Evolutionary conservation across 2,888 invertebrate genomes (phyloP).

Genomic region (Luffia ferchaultella): DNA sequence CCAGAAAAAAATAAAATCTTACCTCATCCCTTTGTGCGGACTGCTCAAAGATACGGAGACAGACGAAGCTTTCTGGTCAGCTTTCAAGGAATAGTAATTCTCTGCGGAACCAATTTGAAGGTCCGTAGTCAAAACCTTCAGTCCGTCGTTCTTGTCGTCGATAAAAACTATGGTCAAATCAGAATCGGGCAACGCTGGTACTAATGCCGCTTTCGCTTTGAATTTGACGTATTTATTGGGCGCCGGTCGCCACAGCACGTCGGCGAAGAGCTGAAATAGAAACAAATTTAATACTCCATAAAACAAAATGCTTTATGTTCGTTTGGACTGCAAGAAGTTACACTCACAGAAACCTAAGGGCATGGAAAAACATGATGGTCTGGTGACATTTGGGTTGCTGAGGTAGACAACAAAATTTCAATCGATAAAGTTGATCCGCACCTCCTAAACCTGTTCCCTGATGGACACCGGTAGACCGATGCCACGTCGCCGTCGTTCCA

Average conservation of each 20-base stretch:
- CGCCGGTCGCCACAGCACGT: conserved; percentile 56
- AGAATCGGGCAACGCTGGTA: conserved; percentile 37
- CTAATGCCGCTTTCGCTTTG: conserved; percentile 42
- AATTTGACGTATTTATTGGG: conserved; percentile 46
- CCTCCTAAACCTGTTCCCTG: too few species aligned
- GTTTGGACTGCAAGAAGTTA: not conserved
- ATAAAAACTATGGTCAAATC: conserved; percentile 32
- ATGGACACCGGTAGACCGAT: too few species aligned
- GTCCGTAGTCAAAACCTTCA: conserved; percentile 31
- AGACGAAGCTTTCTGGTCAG: conserved; percentile 32
- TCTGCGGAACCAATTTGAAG: conserved; percentile 27
- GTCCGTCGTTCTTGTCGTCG: conserved; percentile 22
- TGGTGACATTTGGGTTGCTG: too few species aligned
- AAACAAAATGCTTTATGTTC: too few species aligned
- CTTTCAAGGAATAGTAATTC: conserved; percentile 40
- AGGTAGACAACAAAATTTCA: too few species aligned
- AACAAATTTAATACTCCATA: too few species aligned
- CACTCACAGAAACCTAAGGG: too few species aligned
- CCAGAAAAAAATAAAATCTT: too few species aligned
- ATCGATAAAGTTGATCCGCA: too few species aligned
- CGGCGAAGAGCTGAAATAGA: conserved; percentile 42
- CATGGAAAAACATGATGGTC: too few species aligned
- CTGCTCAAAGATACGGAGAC: conserved; percentile 38
- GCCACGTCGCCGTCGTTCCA: too few species aligned
- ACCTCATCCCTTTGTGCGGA: conserved; percentile 49